A percentile compares a stretch with the other conserved stretches of the same genome.
These are phyloP conservation scores for Arizona elegans DNA, from an alignment of 2,113 vertebrate genomes.

Conservation along the genomic window DNA sequence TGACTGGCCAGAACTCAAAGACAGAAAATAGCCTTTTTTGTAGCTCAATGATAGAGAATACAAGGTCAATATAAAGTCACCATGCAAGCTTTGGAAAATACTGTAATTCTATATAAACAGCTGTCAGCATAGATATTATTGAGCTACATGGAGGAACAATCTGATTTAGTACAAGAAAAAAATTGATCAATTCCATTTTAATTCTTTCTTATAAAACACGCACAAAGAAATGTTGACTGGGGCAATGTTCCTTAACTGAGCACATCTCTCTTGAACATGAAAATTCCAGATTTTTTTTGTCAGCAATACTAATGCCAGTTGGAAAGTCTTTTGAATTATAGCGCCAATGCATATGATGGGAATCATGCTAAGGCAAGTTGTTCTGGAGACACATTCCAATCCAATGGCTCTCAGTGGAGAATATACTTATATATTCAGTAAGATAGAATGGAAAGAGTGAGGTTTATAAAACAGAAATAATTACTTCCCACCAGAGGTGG, in stretches of 20 bases:
- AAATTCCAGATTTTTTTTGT: neutral
- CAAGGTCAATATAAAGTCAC: too few species aligned
- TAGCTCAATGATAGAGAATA: neutral
- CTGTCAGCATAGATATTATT: neutral
- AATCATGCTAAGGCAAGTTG: neutral
- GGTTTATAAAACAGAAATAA: neutral
- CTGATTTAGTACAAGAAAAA: neutral
- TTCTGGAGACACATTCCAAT: neutral
- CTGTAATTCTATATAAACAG: too few species aligned
- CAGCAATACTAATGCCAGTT: neutral
- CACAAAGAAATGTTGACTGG: neutral
- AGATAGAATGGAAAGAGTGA: neutral
- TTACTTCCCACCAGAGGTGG: too few species aligned
- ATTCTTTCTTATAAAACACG: neutral
- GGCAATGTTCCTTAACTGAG: neutral
- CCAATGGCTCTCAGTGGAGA: neutral
- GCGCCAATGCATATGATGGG: neutral
- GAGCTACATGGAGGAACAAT: neutral
- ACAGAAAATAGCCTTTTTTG: neutral
- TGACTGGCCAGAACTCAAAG: neutral
- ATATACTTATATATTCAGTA: neutral
- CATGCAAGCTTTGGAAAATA: neutral
- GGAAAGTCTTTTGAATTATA: neutral
- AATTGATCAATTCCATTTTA: neutral
- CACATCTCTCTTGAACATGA: neutral